phyloP scores from a whole-genome alignment of 2,888 invertebrate species.

The Eledona agricola region DNA sequence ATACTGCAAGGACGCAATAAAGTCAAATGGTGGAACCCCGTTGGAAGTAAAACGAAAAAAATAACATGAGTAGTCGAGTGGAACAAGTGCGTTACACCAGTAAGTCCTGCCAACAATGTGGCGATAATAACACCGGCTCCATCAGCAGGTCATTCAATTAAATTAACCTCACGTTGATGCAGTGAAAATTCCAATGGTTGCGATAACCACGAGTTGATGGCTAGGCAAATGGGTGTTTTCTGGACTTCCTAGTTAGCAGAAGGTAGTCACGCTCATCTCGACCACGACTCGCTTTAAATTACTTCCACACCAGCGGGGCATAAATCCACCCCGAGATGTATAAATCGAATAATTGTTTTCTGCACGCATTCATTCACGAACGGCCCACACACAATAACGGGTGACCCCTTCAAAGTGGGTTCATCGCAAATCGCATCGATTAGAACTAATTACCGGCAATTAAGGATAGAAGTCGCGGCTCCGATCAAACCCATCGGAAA shows the following conservation, averaged over 20 bases:
- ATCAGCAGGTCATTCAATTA: conserved; percentile 23
- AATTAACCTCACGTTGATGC: conserved; percentile 20
- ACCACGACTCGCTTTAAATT: too few species aligned
- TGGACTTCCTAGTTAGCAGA: conserved; percentile 1
- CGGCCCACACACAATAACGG: conserved; percentile 14
- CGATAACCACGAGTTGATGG: conserved; percentile 1
- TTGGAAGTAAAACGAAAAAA: too few species aligned
- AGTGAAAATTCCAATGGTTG: conserved; percentile 17
- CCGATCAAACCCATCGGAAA: conserved; percentile 20
- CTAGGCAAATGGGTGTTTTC: conserved; percentile 1
- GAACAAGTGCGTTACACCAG: too few species aligned
- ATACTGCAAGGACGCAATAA: too few species aligned
- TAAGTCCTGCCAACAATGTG: too few species aligned
- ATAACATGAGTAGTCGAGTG: too few species aligned
- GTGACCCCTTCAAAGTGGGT: conserved; percentile 6
- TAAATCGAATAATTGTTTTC: too few species aligned
- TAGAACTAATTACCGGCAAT: conserved; percentile 21
- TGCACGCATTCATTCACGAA: too few species aligned
- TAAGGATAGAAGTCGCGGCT: conserved; percentile 14
- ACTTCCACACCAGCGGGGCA: too few species aligned
- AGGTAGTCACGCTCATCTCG: conserved; percentile 1
- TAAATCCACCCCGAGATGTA: too few species aligned
- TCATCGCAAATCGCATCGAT: conserved; percentile 9
- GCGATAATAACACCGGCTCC: too few species aligned
- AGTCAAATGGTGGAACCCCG: too few species aligned